phyloP scores from a whole-genome alignment of 2,113 vertebrate species.

The Cepphus grylle region DNA sequence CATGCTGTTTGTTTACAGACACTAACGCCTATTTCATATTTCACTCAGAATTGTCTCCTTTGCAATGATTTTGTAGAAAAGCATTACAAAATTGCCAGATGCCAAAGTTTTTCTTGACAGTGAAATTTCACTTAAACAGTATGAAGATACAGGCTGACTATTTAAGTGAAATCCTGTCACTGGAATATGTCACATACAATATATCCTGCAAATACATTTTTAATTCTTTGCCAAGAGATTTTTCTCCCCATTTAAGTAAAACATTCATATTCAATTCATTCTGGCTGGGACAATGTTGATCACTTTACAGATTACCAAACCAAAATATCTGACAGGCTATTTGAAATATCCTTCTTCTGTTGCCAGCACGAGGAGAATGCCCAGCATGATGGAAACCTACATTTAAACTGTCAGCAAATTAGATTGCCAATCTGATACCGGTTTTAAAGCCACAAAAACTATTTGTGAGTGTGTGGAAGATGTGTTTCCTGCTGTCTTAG shows the following conservation, averaged over 20 bases:
- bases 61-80: background rate
- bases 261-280: background rate
- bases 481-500: background rate
- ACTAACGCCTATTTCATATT: background rate
- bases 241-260: background rate
- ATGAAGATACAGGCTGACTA: background rate
- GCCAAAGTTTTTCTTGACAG: background rate
- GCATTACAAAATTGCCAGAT: background rate
- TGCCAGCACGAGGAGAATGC: background rate
- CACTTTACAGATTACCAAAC: background rate
- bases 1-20: background rate
- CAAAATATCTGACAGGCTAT: background rate
- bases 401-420: conserved; percentile 16
- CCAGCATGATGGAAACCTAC: background rate
- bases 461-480: background rate
- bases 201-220: background rate
- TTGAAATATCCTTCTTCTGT: background rate
- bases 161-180: background rate
- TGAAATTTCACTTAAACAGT: background rate
- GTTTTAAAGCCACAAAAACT: background rate
- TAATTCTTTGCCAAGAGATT: background rate
- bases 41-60: background rate
- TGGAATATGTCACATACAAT: background rate
- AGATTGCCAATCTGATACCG: background rate
- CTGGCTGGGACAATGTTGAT: background rate